phyloP scores from a whole-genome alignment of 2,113 vertebrate genomes.

The Recurvirostra avosetta region DNA sequence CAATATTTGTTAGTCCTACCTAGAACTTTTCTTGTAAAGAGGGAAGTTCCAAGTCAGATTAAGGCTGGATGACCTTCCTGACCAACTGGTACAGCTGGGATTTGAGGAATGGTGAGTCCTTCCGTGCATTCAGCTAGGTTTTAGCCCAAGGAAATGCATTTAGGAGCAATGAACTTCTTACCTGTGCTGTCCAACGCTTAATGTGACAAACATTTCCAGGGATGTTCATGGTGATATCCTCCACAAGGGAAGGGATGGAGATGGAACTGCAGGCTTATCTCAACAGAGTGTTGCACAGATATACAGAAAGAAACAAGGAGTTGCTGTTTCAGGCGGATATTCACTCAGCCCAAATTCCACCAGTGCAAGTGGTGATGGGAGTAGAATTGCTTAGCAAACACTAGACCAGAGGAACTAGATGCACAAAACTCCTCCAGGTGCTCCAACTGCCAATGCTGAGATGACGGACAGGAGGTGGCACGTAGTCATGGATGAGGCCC shows the following conservation, averaged over 20 bases:
- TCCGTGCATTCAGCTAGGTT: not conserved
- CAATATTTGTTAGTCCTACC: not conserved
- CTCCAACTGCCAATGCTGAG: not conserved
- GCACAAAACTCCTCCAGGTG: not conserved
- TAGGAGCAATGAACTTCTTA: not conserved
- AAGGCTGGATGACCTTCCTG: not conserved
- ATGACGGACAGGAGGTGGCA: not conserved
- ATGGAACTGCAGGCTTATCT: not conserved
- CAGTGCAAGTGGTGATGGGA: too few relatives aligned
- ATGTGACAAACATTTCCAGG: rapidly evolving
- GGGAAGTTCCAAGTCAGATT: not conserved
- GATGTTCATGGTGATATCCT: not conserved
- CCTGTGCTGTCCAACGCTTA: not conserved
- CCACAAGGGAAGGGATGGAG: not conserved
- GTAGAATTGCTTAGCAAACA: not conserved
- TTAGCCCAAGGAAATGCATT: not conserved
- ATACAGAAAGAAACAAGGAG: not conserved
- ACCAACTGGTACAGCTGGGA: not conserved
- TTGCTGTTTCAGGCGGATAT: not conserved
- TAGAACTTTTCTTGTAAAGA: not conserved
- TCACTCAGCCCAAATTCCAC: not conserved
- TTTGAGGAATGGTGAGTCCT: not conserved
- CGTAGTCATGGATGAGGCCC: not conserved
- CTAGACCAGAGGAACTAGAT: not conserved
- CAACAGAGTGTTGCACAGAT: not conserved